Percentiles rank a stretch among this genome's conserved stretches.
phyloP scores from a whole-genome alignment of 2,113 vertebrate species.

The Clinocottus analis region DNA sequence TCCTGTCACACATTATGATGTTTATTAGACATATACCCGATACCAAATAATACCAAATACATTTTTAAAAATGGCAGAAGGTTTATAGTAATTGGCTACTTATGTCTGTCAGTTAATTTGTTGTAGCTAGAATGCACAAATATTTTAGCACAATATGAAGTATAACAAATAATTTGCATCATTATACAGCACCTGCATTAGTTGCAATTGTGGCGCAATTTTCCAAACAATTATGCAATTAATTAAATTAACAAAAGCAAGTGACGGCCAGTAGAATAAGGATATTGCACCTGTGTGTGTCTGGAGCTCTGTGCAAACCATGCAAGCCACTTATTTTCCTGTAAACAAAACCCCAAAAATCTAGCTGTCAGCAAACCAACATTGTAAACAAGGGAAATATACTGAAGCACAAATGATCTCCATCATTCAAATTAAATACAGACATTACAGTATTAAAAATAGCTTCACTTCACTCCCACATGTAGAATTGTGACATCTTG shows the following conservation, averaged over 20 bases:
- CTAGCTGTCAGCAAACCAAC: not conserved
- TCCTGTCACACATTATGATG: not conserved
- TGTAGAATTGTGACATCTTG: not conserved
- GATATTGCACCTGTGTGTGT: not conserved
- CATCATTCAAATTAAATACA: too few relatives aligned
- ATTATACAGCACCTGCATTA: not conserved
- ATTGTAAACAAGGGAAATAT: not conserved
- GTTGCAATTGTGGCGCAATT: not conserved
- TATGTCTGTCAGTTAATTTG: not conserved
- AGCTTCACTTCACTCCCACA: not conserved
- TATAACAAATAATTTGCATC: not conserved
- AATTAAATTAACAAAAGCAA: not conserved
- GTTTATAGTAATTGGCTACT: not conserved
- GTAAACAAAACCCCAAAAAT: too few relatives aligned
- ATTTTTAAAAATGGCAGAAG: conserved; percentile 1
- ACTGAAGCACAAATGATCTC: not conserved
- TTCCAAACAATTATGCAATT: not conserved
- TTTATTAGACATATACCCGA: not conserved
- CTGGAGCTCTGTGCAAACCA: not conserved
- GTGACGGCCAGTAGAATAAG: not conserved
- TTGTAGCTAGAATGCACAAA: not conserved
- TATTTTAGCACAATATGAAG: not conserved
- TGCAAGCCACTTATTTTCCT: too few relatives aligned
- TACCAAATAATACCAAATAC: not conserved
- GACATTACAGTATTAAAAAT: too few relatives aligned